These are phyloP conservation scores for Nomada ruficornis DNA, from an alignment of 2,888 invertebrate genomes.

Conservation along the genomic window DNA sequence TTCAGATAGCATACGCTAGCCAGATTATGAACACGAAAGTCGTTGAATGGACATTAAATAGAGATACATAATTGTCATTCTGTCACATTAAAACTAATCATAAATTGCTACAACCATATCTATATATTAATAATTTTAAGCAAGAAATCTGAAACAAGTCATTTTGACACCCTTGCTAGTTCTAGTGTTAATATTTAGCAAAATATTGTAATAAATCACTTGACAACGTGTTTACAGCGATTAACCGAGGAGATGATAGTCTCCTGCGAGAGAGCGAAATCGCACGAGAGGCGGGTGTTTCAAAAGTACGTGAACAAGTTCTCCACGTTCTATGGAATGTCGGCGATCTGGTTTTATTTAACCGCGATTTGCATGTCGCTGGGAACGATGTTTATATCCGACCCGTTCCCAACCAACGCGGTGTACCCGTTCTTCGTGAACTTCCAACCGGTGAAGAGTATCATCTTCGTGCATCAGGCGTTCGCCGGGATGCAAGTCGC, in stretches of 20 bases:
- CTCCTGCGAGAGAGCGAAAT: slow-evolving; percentile 55
- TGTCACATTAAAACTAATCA: too few species aligned
- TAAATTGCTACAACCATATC: too few species aligned
- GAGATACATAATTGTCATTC: too few species aligned
- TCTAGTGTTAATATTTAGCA: too few species aligned
- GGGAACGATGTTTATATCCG: slow-evolving; percentile 66
- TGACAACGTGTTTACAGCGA: slow-evolving; percentile 29
- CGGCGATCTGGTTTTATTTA: slow-evolving; percentile 62
- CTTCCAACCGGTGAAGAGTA: slow-evolving; percentile 38
- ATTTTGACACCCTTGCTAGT: too few species aligned
- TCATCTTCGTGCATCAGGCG: slow-evolving; percentile 71
- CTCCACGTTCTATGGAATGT: slow-evolving; percentile 61
- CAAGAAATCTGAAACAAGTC: too few species aligned
- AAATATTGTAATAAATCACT: background rate
- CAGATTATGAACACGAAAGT: too few species aligned
- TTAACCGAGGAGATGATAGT: slow-evolving; percentile 57
- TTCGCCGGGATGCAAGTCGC: slow-evolving; percentile 71
- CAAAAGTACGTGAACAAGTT: slow-evolving; percentile 72
- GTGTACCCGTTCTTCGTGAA: slow-evolving; percentile 77
- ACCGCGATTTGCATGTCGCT: slow-evolving; percentile 56
- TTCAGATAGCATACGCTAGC: too few species aligned
- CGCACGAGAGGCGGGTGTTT: slow-evolving; percentile 63
- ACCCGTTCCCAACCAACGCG: slow-evolving; percentile 73
- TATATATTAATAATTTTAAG: too few species aligned
- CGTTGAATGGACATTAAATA: too few species aligned